These are phyloP conservation scores for Blennius ocellaris DNA, from an alignment of 2,113 vertebrate genomes.

Conservation along the genomic window DNA sequence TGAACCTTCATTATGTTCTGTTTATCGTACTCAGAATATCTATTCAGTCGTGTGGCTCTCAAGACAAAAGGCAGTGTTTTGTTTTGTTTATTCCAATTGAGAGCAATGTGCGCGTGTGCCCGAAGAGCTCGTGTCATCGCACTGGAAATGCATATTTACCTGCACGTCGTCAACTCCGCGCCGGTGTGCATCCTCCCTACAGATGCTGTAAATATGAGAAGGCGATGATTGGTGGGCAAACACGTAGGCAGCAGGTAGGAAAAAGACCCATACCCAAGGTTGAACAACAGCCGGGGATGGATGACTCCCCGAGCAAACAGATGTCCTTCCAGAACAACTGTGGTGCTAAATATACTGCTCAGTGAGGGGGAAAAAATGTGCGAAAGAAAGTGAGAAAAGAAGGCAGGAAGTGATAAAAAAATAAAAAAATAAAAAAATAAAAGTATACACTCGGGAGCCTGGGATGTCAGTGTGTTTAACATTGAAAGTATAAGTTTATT, in stretches of 20 bases:
- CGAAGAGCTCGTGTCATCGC: constrained; percentile 19
- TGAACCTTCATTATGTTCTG: not conserved
- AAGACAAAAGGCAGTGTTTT: not conserved
- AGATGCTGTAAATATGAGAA: constrained; percentile 59
- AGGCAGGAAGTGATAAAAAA: constrained; percentile 35
- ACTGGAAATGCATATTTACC: constrained; percentile 27
- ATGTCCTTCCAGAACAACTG: constrained; percentile 59
- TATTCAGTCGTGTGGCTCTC: not conserved
- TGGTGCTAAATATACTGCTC: constrained; percentile 48
- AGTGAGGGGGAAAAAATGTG: constrained; percentile 49
- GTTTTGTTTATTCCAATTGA: not conserved
- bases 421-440: constrained; percentile 37
- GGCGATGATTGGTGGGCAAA: constrained; percentile 62
- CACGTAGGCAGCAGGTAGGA: constrained; percentile 58
- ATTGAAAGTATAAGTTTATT: constrained; percentile 23
- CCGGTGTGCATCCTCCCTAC: constrained; percentile 50
- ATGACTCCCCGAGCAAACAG: constrained; percentile 56
- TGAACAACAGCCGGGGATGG: constrained; percentile 56
- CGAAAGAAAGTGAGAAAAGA: constrained; percentile 61
- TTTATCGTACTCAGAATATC: not conserved
- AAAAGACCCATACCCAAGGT: constrained; percentile 41
- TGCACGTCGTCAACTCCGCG: constrained; percentile 35
- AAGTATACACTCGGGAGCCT: constrained; percentile 45
- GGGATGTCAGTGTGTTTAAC: constrained; percentile 38
- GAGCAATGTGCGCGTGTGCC: constrained; percentile 15